Evolutionary conservation across 2,797 vertebrate species (phyloP), one percentile per base, ranked within the genome.

Genomic region (Tachyglossus aculeatus): DNA sequence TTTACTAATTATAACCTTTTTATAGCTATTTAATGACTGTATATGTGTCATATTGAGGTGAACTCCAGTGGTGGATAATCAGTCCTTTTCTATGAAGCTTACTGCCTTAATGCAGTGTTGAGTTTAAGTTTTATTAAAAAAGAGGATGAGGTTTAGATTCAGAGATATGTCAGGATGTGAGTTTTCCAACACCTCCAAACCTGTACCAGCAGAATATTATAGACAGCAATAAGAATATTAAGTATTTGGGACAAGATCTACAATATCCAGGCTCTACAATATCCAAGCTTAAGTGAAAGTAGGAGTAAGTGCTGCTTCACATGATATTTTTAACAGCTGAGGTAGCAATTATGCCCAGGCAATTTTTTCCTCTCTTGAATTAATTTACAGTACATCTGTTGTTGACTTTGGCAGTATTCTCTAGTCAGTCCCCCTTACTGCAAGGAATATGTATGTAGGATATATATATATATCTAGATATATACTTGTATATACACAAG

Each of bases 61-160:
- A 86, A 39, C 66, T 70, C 56, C 76, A 36, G 66, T 72, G 77
- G 62, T 82, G 7, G 4, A 27, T 83, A 86, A 84, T 86, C n/a
- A n/a, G n/a, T n/a, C 74, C 86, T 81, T 22, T 73, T 7, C 81
- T 88, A 75, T 86, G 81, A 84, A 81, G 77, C 71, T 90, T 87
- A 89, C 70, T 70, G 80, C 83, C 51, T 89, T 79, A 70, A 74
- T 64, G 19, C 88, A 86, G 88, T 85, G 85, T 85, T 89, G 74
- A 55, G 74, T 80, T 87, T 80, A 80, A 77, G 74, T 80, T 87
- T 80, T 80, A 77, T 80, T 86, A 74, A 80, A 84, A 75, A 64
- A 69, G 39, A 32, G 9, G 44, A 40, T 71, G 48, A 48, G 22
- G n/a, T 65, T 82, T 67, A 59, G 60, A 51, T 74, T 80, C 66